These are phyloP conservation scores for Bombus polaris DNA, from an alignment of 1,140 invertebrate species.

Conservation along the genomic window DNA sequence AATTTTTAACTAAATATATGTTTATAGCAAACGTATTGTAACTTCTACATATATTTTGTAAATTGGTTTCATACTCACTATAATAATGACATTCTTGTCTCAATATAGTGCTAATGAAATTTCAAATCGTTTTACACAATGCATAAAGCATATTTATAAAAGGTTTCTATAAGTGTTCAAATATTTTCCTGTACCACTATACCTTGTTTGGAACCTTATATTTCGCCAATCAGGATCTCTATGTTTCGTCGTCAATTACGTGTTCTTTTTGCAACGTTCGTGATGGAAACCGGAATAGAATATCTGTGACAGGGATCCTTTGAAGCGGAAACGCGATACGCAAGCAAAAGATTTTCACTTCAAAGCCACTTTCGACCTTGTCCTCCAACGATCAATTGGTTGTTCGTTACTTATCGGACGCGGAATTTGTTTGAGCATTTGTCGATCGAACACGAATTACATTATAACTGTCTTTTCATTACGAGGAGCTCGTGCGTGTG, in stretches of 20 bases:
- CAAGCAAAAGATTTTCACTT: not conserved
- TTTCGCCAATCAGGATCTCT: not conserved
- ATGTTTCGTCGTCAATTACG: not conserved
- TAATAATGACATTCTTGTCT: too few relatives aligned
- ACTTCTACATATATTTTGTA: too few relatives aligned
- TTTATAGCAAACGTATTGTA: too few relatives aligned
- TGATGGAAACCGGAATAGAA: constrained; percentile 7
- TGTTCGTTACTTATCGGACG: constrained; percentile 30
- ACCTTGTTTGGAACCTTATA: not conserved
- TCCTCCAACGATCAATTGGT: constrained; percentile 10
- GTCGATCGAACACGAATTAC: not conserved
- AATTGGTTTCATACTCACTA: too few relatives aligned
- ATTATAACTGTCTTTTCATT: not conserved
- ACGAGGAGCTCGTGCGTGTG: not conserved
- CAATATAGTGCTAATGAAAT: not conserved
- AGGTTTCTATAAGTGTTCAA: not conserved
- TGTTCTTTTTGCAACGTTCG: not conserved
- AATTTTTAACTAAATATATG: too few relatives aligned
- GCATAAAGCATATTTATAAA: too few relatives aligned
- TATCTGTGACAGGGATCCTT: constrained; percentile 12
- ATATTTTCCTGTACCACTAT: not conserved
- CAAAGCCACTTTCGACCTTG: not conserved
- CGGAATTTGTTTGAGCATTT: constrained; percentile 35
- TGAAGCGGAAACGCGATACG: not conserved
- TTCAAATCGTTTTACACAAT: not conserved